These are phyloP conservation scores for Chroicocephalus ridibundus DNA, from an alignment of 2,113 vertebrate genomes.

Conservation along the genomic window DNA sequence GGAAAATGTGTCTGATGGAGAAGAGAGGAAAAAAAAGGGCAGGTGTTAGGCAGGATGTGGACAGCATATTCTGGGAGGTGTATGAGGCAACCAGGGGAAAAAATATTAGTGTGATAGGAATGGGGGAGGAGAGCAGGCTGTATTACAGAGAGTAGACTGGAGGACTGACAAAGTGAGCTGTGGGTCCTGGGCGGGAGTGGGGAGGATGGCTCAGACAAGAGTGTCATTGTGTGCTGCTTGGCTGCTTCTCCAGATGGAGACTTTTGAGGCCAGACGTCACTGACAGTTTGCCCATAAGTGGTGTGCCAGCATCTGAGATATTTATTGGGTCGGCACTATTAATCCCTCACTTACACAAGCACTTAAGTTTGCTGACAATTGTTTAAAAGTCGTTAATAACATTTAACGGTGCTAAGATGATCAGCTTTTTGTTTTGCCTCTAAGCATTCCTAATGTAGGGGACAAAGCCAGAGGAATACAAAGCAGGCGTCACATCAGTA, in stretches of 20 bases:
- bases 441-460: conserved; percentile 13
- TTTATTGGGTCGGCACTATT: not conserved
- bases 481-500: conserved; percentile 9
- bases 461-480: conserved; percentile 46
- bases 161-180: not conserved
- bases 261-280: not conserved
- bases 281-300: not conserved
- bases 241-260: conserved; percentile 12
- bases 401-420: conserved; percentile 37
- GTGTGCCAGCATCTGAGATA: not conserved
- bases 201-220: not conserved
- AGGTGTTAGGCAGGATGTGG: not conserved
- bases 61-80: not conserved
- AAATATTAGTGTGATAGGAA: not conserved
- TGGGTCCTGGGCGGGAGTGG: not conserved
- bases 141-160: not conserved
- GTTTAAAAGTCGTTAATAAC: conserved; percentile 7
- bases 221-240: not conserved
- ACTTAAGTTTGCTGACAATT: not conserved
- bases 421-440: conserved; percentile 54
- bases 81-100: not conserved
- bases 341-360: conserved; percentile 8
- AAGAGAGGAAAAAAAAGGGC: not conserved
- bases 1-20: not conserved
- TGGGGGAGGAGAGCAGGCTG: not conserved